Evolutionary conservation across 1,140 invertebrate species (phyloP), one percentile per base, ranked within the genome.

Genomic region (roundworm (Caenorhabditis elegans)): DNA sequence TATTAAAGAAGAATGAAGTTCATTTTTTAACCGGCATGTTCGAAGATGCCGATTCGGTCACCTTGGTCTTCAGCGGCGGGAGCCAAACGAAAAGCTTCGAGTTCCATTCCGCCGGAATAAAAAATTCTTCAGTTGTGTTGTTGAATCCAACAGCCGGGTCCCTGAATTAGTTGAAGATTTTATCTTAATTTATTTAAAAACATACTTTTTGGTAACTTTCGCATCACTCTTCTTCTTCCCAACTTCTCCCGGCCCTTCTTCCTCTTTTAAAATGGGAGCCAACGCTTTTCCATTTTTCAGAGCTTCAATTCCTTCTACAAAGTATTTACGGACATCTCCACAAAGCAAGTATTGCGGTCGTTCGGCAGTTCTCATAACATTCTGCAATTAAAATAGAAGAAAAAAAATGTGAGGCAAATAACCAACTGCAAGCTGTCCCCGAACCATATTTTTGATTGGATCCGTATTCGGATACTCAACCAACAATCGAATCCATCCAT

Each of bases 221-320:
- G 24, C 26, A 15, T 15, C 39, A 5, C 34, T 65, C 28, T 65
- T 65, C 55, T 65, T n/a, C 34, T 65, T 65, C n/a, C n/a, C 5
- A 55, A 26, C 51, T 11, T 11, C 13, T 24, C 11, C 51, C 19
- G 24, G 24, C 39, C 39, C 39, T 11, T 10, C 26, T 24, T 17
- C 11, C 17, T 31, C 28, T 17, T 65, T 65, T 0, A 34, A n/a
- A 34, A 65, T 22, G 3, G 55, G 28, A 1, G 31, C 55, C 55
- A 36, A 17, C 55, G 31, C 55, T 65, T 65, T 65, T n/a, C 55
- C 55, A 31, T 31, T 65, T 65, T 65, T 65, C 55, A 65, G 28
- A 13, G n/a, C n/a, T n/a, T 65, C 55, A 8, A 65, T 34, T n/a
- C 55, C 55, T 36, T 65, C 55, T n/a, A 34, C 55, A 36, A 26